A percentile compares a stretch with the other conserved stretches of the same genome.
Evolutionary conservation across 2,888 invertebrate species (phyloP).

Genomic region (Diploptera punctata): DNA sequence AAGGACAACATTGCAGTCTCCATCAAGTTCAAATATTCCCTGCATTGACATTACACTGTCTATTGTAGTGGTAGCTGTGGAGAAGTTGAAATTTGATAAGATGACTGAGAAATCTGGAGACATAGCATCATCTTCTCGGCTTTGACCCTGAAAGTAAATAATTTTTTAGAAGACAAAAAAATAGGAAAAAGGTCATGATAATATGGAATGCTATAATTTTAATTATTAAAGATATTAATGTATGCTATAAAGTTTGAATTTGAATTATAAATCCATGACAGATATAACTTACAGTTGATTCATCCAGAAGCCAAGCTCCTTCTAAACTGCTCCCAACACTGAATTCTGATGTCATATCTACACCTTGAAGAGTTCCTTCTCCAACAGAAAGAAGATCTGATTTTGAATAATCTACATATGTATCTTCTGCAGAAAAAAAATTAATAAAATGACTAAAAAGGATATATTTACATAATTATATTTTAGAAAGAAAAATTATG

Average conservation of each 20-base stretch:
- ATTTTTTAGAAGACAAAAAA: background rate
- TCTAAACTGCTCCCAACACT: slow-evolving; percentile 34
- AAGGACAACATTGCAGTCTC: slow-evolving; percentile 65
- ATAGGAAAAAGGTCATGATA: too few species aligned
- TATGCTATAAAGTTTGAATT: too few species aligned
- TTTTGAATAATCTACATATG: slow-evolving; percentile 39
- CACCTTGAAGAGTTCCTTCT: slow-evolving; percentile 23
- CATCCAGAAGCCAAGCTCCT: slow-evolving; percentile 33
- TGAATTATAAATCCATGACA: too few species aligned
- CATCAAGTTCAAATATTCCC: slow-evolving; percentile 62
- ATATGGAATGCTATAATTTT: too few species aligned
- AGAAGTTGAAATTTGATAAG: slow-evolving; percentile 52
- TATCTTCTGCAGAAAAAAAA: slow-evolving; percentile 34
- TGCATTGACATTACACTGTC: slow-evolving; percentile 59
- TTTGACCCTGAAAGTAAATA: background rate
- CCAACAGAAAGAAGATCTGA: slow-evolving; percentile 33
- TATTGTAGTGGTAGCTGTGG: slow-evolving; percentile 53
- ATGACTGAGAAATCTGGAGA: slow-evolving; percentile 54
- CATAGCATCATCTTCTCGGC: slow-evolving; percentile 48
- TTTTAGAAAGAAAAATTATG: too few species aligned
- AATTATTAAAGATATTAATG: too few species aligned
- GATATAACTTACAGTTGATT: slow-evolving; percentile 26
- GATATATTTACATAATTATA: too few species aligned
- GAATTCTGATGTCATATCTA: slow-evolving; percentile 20
- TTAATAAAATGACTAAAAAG: background rate